A percentile compares a stretch with the other conserved stretches of the same genome.
These are phyloP conservation scores for Corbicula japonica DNA, from an alignment of 2,888 invertebrate genomes.

Conservation along the genomic window DNA sequence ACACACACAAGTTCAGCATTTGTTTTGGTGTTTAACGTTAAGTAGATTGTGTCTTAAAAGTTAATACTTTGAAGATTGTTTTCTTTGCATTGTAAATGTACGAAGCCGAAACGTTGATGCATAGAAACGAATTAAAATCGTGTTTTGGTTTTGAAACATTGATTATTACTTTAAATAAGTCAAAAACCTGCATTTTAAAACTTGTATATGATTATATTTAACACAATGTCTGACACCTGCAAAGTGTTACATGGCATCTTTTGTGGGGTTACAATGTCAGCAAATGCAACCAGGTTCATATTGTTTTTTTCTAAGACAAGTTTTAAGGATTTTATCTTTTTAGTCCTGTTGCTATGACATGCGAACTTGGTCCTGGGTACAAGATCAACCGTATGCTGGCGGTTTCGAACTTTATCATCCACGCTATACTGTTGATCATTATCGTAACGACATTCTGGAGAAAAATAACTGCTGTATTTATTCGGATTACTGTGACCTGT, in stretches of 20 bases:
- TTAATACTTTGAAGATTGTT: too few species aligned
- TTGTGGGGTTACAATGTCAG: too few species aligned
- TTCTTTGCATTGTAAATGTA: too few species aligned
- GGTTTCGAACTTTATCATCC: slow-evolving; percentile 10
- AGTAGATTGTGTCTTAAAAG: too few species aligned
- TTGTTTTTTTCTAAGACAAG: neutral
- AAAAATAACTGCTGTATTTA: slow-evolving; percentile 7
- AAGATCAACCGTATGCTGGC: slow-evolving; percentile 10
- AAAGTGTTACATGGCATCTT: too few species aligned
- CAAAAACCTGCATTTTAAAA: neutral
- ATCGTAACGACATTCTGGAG: neutral
- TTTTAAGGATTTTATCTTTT: neutral
- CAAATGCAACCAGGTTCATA: too few species aligned
- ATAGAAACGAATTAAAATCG: too few species aligned
- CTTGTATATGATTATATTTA: neutral
- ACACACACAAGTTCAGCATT: too few species aligned
- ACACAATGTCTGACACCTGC: neutral
- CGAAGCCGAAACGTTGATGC: too few species aligned
- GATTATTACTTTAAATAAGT: too few species aligned
- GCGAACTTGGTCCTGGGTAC: neutral
- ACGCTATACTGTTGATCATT: neutral
- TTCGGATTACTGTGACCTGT: neutral
- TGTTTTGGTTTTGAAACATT: too few species aligned
- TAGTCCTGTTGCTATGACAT: slow-evolving; percentile 12
- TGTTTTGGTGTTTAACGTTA: too few species aligned